A percentile compares a stretch with the other conserved stretches of the same genome.
Evolutionary conservation across 2,113 vertebrate genomes (phyloP).

Genomic region (Protobothrops flavoviridis): DNA sequence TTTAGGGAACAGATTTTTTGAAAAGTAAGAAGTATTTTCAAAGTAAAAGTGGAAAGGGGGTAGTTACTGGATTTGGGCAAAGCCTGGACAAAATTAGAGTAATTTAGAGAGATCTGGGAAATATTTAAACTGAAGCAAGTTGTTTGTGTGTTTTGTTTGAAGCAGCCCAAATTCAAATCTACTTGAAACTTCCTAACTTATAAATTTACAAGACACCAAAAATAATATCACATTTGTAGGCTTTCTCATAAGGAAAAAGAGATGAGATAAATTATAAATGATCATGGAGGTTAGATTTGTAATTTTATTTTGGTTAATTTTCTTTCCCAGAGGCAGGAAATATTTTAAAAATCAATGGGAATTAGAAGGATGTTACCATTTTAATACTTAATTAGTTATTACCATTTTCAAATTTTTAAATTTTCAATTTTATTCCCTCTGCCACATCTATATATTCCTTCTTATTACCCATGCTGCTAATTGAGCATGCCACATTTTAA

Average conservation of each 20-base stretch:
- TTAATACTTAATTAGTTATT: not conserved
- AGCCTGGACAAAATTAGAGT: not conserved
- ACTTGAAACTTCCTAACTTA: not conserved
- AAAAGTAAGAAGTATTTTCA: not conserved
- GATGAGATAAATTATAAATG: not conserved
- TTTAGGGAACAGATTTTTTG: not conserved
- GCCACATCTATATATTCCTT: not conserved
- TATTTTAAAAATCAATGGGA: not conserved
- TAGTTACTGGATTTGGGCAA: not conserved
- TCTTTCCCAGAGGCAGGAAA: not conserved
- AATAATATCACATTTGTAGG: not conserved
- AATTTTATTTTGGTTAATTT: not conserved
- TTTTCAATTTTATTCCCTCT: not conserved
- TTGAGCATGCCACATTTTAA: not conserved
- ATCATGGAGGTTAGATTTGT: not conserved
- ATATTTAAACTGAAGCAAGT: not conserved
- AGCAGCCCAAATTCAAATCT: not conserved
- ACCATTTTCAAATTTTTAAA: not conserved
- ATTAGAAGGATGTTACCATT: not conserved
- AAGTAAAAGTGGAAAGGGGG: not conserved
- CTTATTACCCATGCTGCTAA: not conserved
- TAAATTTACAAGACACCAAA: not conserved
- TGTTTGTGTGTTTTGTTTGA: not conserved
- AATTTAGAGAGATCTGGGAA: not conserved
- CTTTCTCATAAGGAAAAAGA: constrained; percentile 7